These are phyloP conservation scores for Neofelis nebulosa DNA, from an alignment of 2,113 vertebrate genomes.

Conservation along the genomic window DNA sequence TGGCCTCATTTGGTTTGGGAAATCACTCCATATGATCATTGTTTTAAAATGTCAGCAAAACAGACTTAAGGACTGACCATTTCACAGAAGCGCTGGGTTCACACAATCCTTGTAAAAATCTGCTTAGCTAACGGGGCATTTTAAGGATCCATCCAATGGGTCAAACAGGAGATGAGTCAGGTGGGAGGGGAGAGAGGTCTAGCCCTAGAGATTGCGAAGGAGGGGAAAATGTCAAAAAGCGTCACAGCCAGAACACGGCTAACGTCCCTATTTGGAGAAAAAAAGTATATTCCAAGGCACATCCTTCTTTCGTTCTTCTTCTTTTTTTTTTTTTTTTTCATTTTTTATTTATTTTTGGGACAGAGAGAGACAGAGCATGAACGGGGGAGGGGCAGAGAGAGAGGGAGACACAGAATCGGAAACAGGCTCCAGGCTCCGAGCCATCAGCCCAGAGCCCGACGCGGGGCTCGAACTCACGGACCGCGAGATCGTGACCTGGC, in stretches of 20 bases:
- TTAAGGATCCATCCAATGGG: not conserved
- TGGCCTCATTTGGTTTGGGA: not conserved
- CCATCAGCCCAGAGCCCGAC: no score
- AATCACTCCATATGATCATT: not conserved
- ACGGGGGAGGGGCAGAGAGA: no score
- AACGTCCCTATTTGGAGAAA: not conserved
- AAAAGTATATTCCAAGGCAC: not conserved
- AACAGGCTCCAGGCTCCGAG: no score
- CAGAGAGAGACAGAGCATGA: no score
- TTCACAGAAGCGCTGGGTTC: not conserved
- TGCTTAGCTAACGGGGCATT: not conserved
- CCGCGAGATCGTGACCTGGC: no score
- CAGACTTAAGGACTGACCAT: not conserved
- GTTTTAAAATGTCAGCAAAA: not conserved
- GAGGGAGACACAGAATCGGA: no score
- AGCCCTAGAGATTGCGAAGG: not conserved
- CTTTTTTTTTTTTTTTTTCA: no score
- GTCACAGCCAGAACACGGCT: not conserved
- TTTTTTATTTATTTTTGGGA: no score
- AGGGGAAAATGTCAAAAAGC: not conserved
- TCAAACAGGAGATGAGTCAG: not conserved
- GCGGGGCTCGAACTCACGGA: no score
- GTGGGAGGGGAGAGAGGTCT: not conserved
- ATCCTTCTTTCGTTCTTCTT: not conserved
- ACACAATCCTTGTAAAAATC: not conserved